Conservation (phyloP, 2,888 invertebrate genomes). For the Drosophila anomalata region DNA sequence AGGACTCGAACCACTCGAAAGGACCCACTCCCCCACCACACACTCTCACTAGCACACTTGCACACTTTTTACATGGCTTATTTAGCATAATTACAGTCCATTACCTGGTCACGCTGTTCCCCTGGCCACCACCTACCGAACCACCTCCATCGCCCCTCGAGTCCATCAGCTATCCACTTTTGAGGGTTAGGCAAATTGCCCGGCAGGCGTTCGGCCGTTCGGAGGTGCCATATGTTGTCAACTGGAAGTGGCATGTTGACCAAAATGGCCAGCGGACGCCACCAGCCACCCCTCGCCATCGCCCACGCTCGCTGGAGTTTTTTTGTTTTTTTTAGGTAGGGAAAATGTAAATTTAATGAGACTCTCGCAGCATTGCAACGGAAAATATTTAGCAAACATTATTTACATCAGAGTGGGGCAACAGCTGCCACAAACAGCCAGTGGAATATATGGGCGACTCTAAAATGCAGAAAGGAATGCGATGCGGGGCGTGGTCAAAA, state of each 20-base stretch:
- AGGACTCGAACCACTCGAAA: conserved; percentile 33
- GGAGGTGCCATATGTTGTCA: conserved; percentile 72
- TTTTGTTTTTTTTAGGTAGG: conserved; percentile 16
- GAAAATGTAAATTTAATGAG: conserved; percentile 74
- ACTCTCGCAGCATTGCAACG: conserved; percentile 42
- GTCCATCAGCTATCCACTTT: neutral
- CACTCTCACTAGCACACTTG: conserved; percentile 39
- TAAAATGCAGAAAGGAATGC: conserved; percentile 32
- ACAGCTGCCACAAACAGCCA: conserved; percentile 59
- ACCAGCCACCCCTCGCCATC: conserved; percentile 6
- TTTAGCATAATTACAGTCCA: conserved; percentile 76
- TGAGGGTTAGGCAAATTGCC: conserved; percentile 42
- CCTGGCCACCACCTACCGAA: neutral
- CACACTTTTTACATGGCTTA: conserved; percentile 68
- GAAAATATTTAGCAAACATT: conserved; percentile 64
- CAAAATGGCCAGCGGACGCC: conserved; percentile 44
- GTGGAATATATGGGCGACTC: conserved; percentile 9
- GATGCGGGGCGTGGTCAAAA: conserved; percentile 15
- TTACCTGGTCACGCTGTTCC: conserved; percentile 66
- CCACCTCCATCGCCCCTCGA: neutral
- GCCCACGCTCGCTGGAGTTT: conserved; percentile 15
- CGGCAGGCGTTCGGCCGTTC: conserved; percentile 21
- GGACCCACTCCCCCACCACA: conserved; percentile 11
- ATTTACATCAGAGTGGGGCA: conserved; percentile 66
- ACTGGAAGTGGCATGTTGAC: conserved; percentile 57